A percentile compares a stretch with the other conserved stretches of the same genome.
These are phyloP conservation scores for Caenorhabditis japonica DNA, from an alignment of 2,888 invertebrate species.

Conservation along the genomic window DNA sequence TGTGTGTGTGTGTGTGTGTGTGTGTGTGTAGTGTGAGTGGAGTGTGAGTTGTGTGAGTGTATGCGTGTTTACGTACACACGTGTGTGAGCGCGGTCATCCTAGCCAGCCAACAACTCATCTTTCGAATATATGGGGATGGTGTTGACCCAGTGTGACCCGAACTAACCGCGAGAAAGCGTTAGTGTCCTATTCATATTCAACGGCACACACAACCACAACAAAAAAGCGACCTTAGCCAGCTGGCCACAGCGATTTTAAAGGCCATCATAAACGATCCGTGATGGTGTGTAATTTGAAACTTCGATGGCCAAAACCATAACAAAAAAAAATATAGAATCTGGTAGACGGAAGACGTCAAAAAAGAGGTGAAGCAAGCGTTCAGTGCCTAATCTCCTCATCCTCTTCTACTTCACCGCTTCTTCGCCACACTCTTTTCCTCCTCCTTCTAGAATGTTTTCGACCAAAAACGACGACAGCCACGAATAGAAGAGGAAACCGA, in stretches of 20 bases:
- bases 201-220: slow-evolving; percentile 5
- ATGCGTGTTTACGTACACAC: too few relatives aligned
- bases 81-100: too few relatives aligned
- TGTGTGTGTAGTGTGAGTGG: slow-evolving; percentile 3
- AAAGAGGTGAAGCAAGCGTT: slow-evolving; percentile 27
- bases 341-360: background rate
- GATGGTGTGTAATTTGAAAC: slow-evolving; percentile 14
- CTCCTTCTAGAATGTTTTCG: slow-evolving; percentile 20
- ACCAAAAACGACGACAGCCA: slow-evolving; percentile 7
- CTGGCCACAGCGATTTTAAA: slow-evolving; percentile 14
- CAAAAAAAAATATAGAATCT: background rate
- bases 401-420: slow-evolving; percentile 11
- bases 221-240: slow-evolving; percentile 30
- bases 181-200: slow-evolving; percentile 16
- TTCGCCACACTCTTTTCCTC: background rate
- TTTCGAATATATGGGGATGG: too few relatives aligned
- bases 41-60: too few relatives aligned
- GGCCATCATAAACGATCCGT: slow-evolving; percentile 4
- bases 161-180: background rate
- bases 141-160: slow-evolving; percentile 40
- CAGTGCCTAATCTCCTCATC: slow-evolving; percentile 32
- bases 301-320: slow-evolving; percentile 31
- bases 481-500: background rate
- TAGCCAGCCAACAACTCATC: too few relatives aligned
- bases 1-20: slow-evolving; percentile 11